Conservation (phyloP, 2,113 vertebrate species). For the Apus apus region DNA sequence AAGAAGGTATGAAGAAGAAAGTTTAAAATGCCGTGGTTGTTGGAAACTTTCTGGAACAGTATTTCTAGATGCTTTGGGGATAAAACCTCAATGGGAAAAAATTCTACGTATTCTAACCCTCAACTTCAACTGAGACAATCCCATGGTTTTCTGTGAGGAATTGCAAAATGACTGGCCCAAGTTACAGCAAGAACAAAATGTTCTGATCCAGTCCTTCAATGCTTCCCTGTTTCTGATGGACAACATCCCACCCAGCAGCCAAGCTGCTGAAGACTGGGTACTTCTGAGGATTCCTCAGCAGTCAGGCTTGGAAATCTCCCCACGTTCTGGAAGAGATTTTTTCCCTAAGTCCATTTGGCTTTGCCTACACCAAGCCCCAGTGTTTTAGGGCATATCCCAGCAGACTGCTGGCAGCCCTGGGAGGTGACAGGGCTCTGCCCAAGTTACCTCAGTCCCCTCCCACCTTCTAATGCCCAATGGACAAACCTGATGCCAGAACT, state of each 20-base stretch:
- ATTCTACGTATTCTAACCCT: neutral
- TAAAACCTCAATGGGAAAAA: neutral
- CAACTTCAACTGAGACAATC: neutral
- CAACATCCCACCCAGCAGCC: neutral
- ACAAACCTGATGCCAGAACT: neutral
- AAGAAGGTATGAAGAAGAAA: neutral
- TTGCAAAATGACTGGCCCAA: neutral
- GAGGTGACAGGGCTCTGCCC: neutral
- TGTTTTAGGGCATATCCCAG: neutral
- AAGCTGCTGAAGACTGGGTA: neutral
- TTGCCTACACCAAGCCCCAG: neutral
- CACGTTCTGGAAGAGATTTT: fast-evolving
- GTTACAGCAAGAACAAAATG: neutral
- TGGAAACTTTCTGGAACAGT: neutral
- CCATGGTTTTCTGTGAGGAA: neutral
- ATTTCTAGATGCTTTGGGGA: neutral
- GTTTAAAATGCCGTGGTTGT: neutral
- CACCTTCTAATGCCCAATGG: neutral
- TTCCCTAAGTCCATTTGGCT: neutral
- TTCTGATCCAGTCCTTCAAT: neutral
- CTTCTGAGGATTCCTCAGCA: neutral
- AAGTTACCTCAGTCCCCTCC: neutral
- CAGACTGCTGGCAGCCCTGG: neutral
- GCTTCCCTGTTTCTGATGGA: neutral
- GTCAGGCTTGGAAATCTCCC: neutral